Conservation (phyloP, 2,888 invertebrate genomes). For the Ramazzottius varieornatus region DNA sequence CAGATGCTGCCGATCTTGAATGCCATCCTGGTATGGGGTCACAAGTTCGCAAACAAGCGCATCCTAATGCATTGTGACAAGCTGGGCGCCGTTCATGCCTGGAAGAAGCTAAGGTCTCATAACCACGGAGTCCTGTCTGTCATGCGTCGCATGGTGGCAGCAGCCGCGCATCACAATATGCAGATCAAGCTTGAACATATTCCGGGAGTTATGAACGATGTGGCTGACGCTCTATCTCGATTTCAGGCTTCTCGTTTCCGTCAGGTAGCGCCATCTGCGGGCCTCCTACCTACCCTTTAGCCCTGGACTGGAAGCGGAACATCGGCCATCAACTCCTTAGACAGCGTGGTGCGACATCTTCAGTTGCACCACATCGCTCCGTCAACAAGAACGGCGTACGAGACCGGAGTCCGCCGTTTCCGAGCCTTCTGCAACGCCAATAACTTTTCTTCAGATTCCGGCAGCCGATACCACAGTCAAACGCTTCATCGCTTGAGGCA, state of each 20-base stretch:
- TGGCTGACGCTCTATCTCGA: conserved; percentile 5
- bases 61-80: not conserved
- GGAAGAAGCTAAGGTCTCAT: not conserved
- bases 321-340: too few relatives aligned
- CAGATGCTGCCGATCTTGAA: not conserved
- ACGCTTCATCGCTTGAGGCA: not conserved
- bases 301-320: too few relatives aligned
- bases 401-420: not conserved
- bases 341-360: too few relatives aligned
- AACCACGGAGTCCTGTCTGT: not conserved
- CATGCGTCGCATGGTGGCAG: not conserved
- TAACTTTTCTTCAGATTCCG: not conserved
- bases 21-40: not conserved
- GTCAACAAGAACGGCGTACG: not conserved
- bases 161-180: not conserved
- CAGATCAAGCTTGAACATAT: not conserved
- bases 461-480: too few relatives aligned
- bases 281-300: not conserved
- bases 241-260: conserved; percentile 1
- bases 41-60: not conserved
- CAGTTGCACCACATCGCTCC: not conserved
- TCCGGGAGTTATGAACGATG: not conserved
- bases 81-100: not conserved
- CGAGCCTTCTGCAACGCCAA: not conserved
- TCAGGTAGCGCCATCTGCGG: not conserved